Evolutionary conservation across 2,888 invertebrate species (phyloP).

Genomic region (Phengaris alcon): DNA sequence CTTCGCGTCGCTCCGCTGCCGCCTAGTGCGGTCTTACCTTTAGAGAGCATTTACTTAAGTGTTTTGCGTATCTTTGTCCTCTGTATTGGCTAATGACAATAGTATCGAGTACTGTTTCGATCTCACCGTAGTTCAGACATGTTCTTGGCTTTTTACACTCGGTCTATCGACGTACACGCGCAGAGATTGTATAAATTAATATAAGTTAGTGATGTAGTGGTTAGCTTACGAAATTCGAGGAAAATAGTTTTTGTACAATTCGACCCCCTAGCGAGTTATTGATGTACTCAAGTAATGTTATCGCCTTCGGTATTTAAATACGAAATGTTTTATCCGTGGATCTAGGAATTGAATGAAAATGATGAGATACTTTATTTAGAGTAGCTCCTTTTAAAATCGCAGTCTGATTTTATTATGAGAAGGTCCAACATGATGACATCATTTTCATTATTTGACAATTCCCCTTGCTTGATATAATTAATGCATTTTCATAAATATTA

Average conservation of each 20-base stretch:
- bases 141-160: constrained; percentile 22
- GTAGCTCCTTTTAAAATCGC: not conserved
- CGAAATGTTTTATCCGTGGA: constrained; percentile 41
- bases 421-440: not conserved
- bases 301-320: constrained; percentile 48
- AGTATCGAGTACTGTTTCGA: constrained; percentile 31
- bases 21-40: too few species aligned
- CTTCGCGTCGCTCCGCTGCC: too few species aligned
- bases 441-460: constrained; percentile 10
- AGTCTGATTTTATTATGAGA: too few species aligned
- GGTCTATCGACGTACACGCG: constrained; percentile 19
- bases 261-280: constrained; percentile 62
- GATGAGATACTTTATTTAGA: constrained; percentile 15
- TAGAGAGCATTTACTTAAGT: constrained; percentile 25
- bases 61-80: constrained; percentile 8
- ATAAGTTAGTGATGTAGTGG: constrained; percentile 64
- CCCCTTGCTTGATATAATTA: constrained; percentile 9
- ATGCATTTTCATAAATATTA: not conserved
- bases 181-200: constrained; percentile 60
- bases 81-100: not conserved
- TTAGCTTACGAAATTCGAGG: constrained; percentile 62
- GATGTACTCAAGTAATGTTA: constrained; percentile 49
- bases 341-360: constrained; percentile 39
- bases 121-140: constrained; percentile 36
- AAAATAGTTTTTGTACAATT: constrained; percentile 75